A percentile compares a stretch with the other conserved stretches of the same genome.
Evolutionary conservation across 2,797 vertebrate species (phyloP).

Genomic region (Steatocranus sp.): DNA sequence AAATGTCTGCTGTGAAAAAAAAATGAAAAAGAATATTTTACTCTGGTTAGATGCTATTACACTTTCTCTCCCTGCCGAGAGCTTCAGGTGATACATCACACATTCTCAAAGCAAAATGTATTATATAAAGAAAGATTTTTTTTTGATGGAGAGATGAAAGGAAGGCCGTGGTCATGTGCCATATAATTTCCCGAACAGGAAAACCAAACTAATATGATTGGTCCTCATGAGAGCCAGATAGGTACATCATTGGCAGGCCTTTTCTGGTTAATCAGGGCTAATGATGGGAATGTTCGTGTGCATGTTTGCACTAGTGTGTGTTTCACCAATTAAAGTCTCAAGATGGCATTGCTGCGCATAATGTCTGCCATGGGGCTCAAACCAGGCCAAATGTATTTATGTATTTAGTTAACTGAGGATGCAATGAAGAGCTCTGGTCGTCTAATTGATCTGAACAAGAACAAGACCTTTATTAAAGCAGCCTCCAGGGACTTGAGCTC

Average conservation of each 20-base stretch:
- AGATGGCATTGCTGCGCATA: slow-evolving; percentile 64
- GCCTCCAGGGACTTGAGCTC: slow-evolving; percentile 31
- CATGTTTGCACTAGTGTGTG: slow-evolving; percentile 15
- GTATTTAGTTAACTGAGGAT: slow-evolving; percentile 72
- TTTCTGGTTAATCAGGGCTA: slow-evolving; percentile 56
- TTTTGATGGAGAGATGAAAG: slow-evolving; percentile 7
- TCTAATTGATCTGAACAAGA: slow-evolving; percentile 63
- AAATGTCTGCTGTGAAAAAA: not conserved
- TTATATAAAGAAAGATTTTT: slow-evolving; percentile 14
- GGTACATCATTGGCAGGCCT: slow-evolving; percentile 45
- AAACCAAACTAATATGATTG: slow-evolving; percentile 62
- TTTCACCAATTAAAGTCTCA: slow-evolving; percentile 61
- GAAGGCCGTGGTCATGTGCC: not conserved
- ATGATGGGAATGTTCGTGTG: slow-evolving; percentile 43
- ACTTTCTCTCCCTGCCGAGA: not conserved
- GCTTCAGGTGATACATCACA: not conserved
- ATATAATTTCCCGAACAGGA: slow-evolving; percentile 11
- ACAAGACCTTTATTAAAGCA: slow-evolving; percentile 52
- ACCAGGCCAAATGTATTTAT: slow-evolving; percentile 72
- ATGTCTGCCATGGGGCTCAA: slow-evolving; percentile 68
- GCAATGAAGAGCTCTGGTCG: slow-evolving; percentile 64
- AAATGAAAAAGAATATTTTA: not conserved
- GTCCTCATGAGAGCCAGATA: slow-evolving; percentile 35
- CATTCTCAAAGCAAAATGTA: not conserved
- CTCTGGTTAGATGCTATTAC: not conserved